Conservation (phyloP, 2,888 invertebrate species). For the Philereme vetulata region DNA sequence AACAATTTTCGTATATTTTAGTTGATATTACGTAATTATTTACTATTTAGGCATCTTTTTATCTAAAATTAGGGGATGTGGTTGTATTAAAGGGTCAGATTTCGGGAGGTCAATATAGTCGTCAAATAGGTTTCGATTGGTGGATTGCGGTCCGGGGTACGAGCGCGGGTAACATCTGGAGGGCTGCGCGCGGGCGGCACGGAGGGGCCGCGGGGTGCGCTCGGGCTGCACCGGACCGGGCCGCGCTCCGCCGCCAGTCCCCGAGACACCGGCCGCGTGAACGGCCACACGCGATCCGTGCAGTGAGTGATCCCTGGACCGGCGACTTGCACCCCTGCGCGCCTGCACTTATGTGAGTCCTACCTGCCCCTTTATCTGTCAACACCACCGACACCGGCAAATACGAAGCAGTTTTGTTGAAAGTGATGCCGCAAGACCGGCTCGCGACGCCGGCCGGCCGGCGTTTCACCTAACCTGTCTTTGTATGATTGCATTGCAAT, state of each 20-base stretch:
- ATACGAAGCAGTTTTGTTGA: slow-evolving; percentile 2
- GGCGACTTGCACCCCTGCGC: slow-evolving; percentile 60
- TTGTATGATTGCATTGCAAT: slow-evolving; percentile 23
- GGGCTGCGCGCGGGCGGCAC: slow-evolving; percentile 68
- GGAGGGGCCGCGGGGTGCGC: slow-evolving; percentile 67
- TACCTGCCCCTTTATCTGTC: slow-evolving; percentile 13
- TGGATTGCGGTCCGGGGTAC: slow-evolving; percentile 58
- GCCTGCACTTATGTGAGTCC: slow-evolving; percentile 74
- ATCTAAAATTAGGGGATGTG: neutral
- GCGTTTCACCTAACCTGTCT: slow-evolving; percentile 66
- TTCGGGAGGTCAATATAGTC: slow-evolving; percentile 11
- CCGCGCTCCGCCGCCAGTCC: slow-evolving; percentile 75
- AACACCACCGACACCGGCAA: slow-evolving; percentile 6
- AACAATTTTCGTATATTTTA: slow-evolving; percentile 11
- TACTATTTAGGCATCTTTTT: neutral
- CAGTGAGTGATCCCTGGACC: slow-evolving; percentile 64
- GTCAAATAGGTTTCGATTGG: slow-evolving; percentile 25
- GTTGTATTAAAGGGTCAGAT: neutral
- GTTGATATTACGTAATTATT: no score
- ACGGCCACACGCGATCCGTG: slow-evolving; percentile 75
- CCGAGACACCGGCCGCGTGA: slow-evolving; percentile 82
- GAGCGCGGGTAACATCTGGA: slow-evolving; percentile 66
- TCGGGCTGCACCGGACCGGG: slow-evolving; percentile 64
- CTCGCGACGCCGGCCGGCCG: slow-evolving; percentile 63
- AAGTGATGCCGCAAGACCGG: slow-evolving; percentile 21